Evolutionary conservation across 2,113 vertebrate genomes (phyloP).

Genomic region (Gymnogyps californianus): DNA sequence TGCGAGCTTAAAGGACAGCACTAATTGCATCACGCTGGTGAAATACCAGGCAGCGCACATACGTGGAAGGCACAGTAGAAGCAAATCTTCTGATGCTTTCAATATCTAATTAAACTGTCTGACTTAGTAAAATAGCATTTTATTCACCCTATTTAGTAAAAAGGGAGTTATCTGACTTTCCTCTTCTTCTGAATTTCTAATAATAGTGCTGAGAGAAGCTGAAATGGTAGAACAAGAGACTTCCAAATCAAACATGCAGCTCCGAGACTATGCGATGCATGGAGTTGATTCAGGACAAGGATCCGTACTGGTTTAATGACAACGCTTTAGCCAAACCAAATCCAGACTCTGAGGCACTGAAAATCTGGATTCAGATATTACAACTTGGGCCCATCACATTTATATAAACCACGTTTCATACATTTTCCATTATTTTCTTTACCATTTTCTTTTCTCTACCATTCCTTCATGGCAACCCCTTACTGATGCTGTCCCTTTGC

Average conservation of each 20-base stretch:
- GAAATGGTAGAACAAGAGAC: not conserved
- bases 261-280: fast-evolving
- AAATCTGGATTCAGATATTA: not conserved
- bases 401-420: not conserved
- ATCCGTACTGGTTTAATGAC: not conserved
- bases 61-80: not conserved
- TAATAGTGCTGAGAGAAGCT: not conserved
- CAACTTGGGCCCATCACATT: not conserved
- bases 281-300: not conserved
- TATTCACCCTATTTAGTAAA: not conserved
- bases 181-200: not conserved
- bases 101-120: not conserved
- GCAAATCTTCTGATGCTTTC: not conserved
- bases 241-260: not conserved
- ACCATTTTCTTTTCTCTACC: not conserved
- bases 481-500: too few species aligned
- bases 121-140: not conserved
- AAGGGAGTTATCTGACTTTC: not conserved
- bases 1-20: not conserved
- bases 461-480: not conserved
- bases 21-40: not conserved
- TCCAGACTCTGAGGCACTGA: not conserved
- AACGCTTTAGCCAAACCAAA: not conserved
- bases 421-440: not conserved
- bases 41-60: not conserved